Evolutionary conservation across 2,113 vertebrate genomes (phyloP), one percentile per base, ranked within the genome.

Genomic region (Pelecanoides urinatrix): DNA sequence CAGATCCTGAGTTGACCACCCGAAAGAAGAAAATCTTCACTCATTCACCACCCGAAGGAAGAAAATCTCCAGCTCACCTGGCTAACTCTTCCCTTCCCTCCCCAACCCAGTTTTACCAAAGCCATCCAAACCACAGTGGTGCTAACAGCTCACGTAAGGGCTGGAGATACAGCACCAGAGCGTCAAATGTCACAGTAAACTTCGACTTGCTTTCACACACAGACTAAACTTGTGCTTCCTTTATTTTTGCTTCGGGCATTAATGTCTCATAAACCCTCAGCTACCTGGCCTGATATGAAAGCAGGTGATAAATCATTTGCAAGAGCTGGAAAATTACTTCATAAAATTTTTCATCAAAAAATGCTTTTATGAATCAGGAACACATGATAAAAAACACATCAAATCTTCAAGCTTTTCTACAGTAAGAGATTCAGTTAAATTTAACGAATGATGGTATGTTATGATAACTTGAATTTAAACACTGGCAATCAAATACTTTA

Each of bases 151-250:
- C 78, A 16, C 9, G 0, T 5, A 55, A 27, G 8, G 44, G 77
- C 32, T 34, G 32, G 25, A 72, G 47, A 26, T 2, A 7, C 3
- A 58, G 78, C 32, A 49, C 8, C 30, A 19, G 26, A 49, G 58
- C 10, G 1, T 11, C 47, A 36, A 59, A 40, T 1, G 4, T 7
- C 58, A 83, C 14, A 11, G 19, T 9, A 49, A 77, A 62, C 34
- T 44, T 12, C 0, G 0, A 13, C 36, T 61, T 61, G 18, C 66
- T n/a, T 62, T 38, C 49, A 55, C 22, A 55, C 16, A 55, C 0
- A 0, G 23, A 50, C 53, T 17, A 22, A 65, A 38, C 25, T 26
- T 68, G 52, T 50, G 34, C 45, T 92, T 75, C 53, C 36, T 65
- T 76, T 45, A 27, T 45, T 79, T 95, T 62, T 68, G 26, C 55